Evolutionary conservation across 2,113 vertebrate species (phyloP), one percentile per base, ranked within the genome.

Genomic region (Malaclemys terrapin): DNA sequence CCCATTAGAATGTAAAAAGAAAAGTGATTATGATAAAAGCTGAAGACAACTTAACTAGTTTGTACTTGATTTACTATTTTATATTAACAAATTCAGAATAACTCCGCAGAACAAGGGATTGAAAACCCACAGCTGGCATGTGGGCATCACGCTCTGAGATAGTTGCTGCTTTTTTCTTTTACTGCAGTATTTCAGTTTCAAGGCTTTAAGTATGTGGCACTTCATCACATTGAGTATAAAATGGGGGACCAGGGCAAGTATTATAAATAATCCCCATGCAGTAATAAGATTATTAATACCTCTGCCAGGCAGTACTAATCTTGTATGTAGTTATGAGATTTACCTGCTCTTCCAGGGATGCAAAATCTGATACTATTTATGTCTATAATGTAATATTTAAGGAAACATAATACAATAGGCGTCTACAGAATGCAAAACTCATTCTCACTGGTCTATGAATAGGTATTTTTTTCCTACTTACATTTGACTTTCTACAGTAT

Each of bases 191-290:
- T 96, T 96, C 81, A 84, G 94, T 96, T 31, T 92, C 90, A 91
- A 93, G 79, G 47, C 83, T 96, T 96, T 96, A 96, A 96, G 95
- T 95, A 97, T 97, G 97, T 96, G 94, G 93, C 93, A 95, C 93
- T 98, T 96, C 89, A 97, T 98, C 92, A 95, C 93, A 93, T 94
- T 91, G 87, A 97, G 96, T 95, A 90, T 95, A 96, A 96, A 97
- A 97, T 90, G 93, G 93, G 97, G 93, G 93, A 97, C 96, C 92
- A 96, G 93, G 95, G 92, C 96, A 95, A 97, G 93, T 95, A 89
- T 96, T 96, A 95, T 98, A 97, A 98, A 98, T 98, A 98, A 97
- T 95, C 94, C 89, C 95, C 88, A 19, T 89, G 89, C 92, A 95
- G 95, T 80, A 31, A 96, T 97, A 93, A 97, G 95, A 95, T 94